Conservation (phyloP, 2,113 vertebrate genomes). For the Microcebus lehilahytsara region DNA sequence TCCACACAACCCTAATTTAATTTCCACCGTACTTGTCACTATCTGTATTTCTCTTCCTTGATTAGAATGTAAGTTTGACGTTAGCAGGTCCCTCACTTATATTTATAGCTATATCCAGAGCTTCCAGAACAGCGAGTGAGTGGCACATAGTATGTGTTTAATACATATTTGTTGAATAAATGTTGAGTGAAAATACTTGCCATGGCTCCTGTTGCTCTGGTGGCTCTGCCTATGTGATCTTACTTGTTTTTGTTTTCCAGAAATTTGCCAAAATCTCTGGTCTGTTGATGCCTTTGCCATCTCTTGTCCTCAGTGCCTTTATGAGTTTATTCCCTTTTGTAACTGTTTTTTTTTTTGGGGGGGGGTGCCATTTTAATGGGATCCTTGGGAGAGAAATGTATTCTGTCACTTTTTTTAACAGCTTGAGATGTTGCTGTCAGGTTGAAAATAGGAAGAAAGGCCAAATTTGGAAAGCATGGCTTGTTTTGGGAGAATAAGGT, state of each 20-base stretch:
- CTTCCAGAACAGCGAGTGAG: background rate
- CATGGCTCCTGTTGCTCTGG: background rate
- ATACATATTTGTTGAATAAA: background rate
- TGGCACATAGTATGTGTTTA: background rate
- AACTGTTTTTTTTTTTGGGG: background rate
- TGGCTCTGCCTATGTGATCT: background rate
- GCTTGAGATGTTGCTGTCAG: background rate
- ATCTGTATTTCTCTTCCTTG: background rate
- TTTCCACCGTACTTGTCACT: background rate
- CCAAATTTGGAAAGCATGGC: background rate
- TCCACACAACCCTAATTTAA: background rate
- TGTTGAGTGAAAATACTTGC: constrained; percentile 1
- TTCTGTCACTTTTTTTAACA: background rate
- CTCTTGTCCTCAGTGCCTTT: background rate
- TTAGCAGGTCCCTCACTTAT: background rate
- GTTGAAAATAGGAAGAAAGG: constrained; percentile 3
- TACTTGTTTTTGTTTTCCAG: background rate
- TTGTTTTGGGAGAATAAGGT: constrained; percentile 41
- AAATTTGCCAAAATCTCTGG: constrained; percentile 18
- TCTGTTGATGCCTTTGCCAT: constrained; percentile 9
- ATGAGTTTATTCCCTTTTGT: constrained; percentile 8
- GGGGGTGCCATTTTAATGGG: background rate
- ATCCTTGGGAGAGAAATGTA: background rate
- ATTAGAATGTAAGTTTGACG: background rate
- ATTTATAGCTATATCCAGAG: background rate